Conservation (phyloP, 2,113 vertebrate species). For the Pyxicephalus adspersus region DNA sequence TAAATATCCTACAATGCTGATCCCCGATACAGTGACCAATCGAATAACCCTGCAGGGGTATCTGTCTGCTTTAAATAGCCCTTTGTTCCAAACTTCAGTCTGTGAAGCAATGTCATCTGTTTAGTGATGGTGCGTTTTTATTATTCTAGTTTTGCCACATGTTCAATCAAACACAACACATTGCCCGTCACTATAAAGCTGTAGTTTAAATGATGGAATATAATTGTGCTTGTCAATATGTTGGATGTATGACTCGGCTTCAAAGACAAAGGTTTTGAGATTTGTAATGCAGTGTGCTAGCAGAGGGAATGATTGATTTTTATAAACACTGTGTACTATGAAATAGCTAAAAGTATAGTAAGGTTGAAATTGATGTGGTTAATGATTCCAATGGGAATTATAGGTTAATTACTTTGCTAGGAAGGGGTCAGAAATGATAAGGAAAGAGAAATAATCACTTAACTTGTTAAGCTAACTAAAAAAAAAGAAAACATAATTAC, state of each 20-base stretch:
- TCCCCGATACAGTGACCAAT: no score
- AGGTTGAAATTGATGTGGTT: conserved; percentile 3
- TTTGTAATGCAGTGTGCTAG: conserved; percentile 5
- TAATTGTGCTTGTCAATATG: conserved; percentile 38
- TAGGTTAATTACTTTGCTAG: conserved; percentile 10
- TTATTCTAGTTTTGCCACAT: conserved; percentile 7
- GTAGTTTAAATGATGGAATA: conserved; percentile 30
- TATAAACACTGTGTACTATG: background rate
- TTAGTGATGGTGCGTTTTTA: background rate
- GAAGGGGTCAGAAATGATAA: conserved; percentile 15
- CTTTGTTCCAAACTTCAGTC: background rate
- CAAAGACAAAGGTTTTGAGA: conserved; percentile 23
- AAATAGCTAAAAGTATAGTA: background rate
- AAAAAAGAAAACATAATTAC: background rate
- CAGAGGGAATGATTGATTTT: conserved; percentile 6
- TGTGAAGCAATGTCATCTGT: background rate
- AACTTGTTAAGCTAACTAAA: conserved; percentile 19
- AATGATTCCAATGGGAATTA: conserved; percentile 6
- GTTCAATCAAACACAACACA: conserved; percentile 18
- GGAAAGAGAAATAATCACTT: conserved; percentile 16
- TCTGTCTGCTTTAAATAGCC: no score
- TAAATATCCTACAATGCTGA: no score
- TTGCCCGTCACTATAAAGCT: conserved; percentile 24
- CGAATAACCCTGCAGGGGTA: no score
- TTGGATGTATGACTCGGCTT: conserved; percentile 29